Evolutionary conservation across 2,888 invertebrate species (phyloP).

Genomic region (Andrena dorsata): DNA sequence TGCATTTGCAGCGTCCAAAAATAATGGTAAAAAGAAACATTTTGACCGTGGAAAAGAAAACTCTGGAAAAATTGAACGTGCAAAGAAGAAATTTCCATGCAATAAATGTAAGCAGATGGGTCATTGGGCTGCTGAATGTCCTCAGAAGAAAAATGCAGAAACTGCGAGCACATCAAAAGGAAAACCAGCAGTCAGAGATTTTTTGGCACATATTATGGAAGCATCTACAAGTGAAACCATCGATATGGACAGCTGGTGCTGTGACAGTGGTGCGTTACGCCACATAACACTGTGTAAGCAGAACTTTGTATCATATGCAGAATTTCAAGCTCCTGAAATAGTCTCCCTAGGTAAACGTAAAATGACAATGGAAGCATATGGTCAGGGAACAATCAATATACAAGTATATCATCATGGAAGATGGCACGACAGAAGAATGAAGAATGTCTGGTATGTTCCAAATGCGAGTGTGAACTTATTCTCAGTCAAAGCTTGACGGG

Average conservation of each 20-base stretch:
- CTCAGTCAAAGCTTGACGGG: not conserved
- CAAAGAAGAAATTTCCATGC: not conserved
- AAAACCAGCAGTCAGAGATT: too few relatives aligned
- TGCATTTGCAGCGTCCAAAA: not conserved
- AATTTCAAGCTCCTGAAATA: not conserved
- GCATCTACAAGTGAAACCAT: not conserved
- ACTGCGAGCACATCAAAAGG: too few relatives aligned
- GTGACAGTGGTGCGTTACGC: not conserved
- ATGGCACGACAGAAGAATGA: not conserved
- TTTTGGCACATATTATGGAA: not conserved
- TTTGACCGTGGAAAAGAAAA: not conserved
- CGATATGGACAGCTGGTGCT: not conserved
- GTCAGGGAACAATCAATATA: not conserved
- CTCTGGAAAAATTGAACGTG: not conserved
- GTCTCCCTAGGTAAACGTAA: not conserved
- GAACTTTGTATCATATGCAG: not conserved
- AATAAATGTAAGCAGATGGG: not conserved
- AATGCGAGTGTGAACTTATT: not conserved
- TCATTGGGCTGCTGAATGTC: conserved; percentile 1
- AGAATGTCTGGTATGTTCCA: not conserved
- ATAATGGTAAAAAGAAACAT: not conserved
- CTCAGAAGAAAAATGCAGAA: not conserved
- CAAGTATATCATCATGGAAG: not conserved
- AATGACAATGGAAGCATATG: not conserved
- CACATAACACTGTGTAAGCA: not conserved